These are phyloP conservation scores for Dallia pectoralis DNA, from an alignment of 2,797 vertebrate species.

Conservation along the genomic window DNA sequence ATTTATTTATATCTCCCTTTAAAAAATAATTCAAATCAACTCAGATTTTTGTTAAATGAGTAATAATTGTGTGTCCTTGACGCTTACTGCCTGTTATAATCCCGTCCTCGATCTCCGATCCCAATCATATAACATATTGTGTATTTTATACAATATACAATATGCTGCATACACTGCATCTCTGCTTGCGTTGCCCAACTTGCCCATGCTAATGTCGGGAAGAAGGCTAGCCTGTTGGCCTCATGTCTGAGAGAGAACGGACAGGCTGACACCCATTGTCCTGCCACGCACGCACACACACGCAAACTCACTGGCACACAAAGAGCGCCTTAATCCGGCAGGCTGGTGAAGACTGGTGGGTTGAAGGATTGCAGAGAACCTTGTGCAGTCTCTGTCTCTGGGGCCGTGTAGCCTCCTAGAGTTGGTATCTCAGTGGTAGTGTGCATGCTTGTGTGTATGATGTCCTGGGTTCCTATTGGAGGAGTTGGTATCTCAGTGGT, in stretches of 20 bases:
- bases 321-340: slow-evolving; percentile 8
- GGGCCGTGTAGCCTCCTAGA: not conserved
- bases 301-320: slow-evolving; percentile 24
- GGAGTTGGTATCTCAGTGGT: not conserved
- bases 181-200: not conserved
- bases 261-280: slow-evolving; percentile 55
- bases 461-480: not conserved
- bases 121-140: not conserved
- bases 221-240: slow-evolving; percentile 32
- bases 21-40: not conserved
- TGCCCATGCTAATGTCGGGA: not conserved
- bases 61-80: not conserved
- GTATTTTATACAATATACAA: not conserved
- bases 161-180: not conserved
- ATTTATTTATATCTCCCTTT: not conserved
- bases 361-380: not conserved
- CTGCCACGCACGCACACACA: slow-evolving; percentile 15
- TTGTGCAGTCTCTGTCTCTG: not conserved
- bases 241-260: slow-evolving; percentile 39
- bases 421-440: no score
- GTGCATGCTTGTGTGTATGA: no score
- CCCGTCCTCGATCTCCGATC: not conserved
- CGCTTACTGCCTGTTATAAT: not conserved
- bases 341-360: not conserved
- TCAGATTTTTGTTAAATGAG: not conserved